phyloP scores from a whole-genome alignment of 2,888 invertebrate species.

The Leptopilina drosophilae region DNA sequence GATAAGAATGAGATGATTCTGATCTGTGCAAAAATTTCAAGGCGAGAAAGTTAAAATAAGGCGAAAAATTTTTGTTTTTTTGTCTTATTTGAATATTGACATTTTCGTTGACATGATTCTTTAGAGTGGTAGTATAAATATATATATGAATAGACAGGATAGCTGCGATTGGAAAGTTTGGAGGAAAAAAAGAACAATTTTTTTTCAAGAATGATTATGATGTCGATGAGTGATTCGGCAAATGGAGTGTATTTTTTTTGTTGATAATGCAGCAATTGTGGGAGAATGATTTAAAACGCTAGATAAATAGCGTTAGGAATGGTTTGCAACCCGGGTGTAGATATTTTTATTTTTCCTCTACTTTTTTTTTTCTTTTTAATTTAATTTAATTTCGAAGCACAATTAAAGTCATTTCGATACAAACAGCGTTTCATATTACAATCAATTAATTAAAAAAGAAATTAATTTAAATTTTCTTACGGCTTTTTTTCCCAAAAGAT shows the following conservation, averaged over 20 bases:
- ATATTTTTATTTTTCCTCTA: slow-evolving; percentile 3
- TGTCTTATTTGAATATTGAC: slow-evolving; percentile 33
- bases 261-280: slow-evolving; percentile 14
- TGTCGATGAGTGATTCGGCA: slow-evolving; percentile 34
- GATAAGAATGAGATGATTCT: slow-evolving; percentile 37
- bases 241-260: slow-evolving; percentile 15
- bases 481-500: no score
- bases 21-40: slow-evolving; percentile 34
- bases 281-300: slow-evolving; percentile 31
- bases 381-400: no score
- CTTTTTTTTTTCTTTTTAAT: not conserved
- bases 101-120: slow-evolving; percentile 39
- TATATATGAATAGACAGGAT: slow-evolving; percentile 32
- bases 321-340: slow-evolving; percentile 19
- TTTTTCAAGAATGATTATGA: slow-evolving; percentile 13
- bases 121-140: slow-evolving; percentile 38
- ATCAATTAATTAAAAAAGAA: no score
- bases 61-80: not conserved
- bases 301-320: not conserved
- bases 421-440: no score
- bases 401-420: no score
- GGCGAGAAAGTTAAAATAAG: slow-evolving; percentile 27
- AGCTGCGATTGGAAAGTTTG: slow-evolving; percentile 27
- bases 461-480: no score
- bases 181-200: no score